Base-by-base conservation (phyloP, 2,888 invertebrate genomes). In the Ophion ellenae region DNA sequence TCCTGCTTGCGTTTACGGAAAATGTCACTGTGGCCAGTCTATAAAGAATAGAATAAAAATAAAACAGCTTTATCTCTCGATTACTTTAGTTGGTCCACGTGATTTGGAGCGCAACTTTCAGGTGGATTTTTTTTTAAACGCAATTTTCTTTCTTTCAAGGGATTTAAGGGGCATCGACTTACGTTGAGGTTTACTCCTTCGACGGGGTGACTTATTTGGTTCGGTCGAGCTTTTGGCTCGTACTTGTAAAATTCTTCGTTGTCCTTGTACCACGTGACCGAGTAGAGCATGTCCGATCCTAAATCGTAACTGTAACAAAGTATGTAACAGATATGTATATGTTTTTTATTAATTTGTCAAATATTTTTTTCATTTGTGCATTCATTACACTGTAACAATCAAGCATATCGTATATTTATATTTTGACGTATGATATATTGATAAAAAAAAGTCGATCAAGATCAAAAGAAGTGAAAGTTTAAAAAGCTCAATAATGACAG, bases 231-330 rank as follows among this genome's bases (percentile, higher is more conserved):
- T 81, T 91, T 92, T 32, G 94, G 93, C 76, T 94, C 93, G 89
- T 93, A 95, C 87, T 94, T 93, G 92, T 94, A 95, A 91, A 95
- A 95, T 90, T 95, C 95, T 87, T 94, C 94, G 90, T 94, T 92
- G 89, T 95, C 95, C 90, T 95, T 95, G 92, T 95, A 95, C 95
- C 95, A 95, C 80, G 94, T 93, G 75, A 95, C 94, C n/a, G 94
- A 92, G 91, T 95, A 95, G 57, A 95, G 92, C 78, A 91, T 92
- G 83, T 94, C 94, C 78, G 90, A 90, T 81, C 93, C 94, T 87
- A 94, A 87, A 81, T 94, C 94, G 90, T 94, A 95, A 73, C 94
- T 94, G 92, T 78, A 94, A 95, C 87, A 89, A 83, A 86, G 86
- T 17, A 6, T n/a, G n/a, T n/a, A n/a, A 10, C 10, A 7, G 40